Percentiles rank a stretch among this genome's conserved stretches.
These are phyloP conservation scores for Brachionus asplanchnoidis DNA, from an alignment of 1,140 invertebrate species.

Conservation along the genomic window DNA sequence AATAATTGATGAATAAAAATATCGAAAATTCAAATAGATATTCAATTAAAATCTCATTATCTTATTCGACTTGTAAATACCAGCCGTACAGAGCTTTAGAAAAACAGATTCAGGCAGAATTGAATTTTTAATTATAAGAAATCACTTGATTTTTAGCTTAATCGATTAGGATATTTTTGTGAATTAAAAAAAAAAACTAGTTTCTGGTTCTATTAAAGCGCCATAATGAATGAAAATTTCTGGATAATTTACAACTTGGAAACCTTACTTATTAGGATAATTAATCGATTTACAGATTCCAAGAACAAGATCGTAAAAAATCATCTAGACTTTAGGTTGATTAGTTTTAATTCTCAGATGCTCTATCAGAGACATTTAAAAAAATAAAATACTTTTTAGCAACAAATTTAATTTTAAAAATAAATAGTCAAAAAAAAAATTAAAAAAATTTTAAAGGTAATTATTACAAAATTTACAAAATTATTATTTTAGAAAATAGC, in stretches of 20 bases:
- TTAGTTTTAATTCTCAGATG: neutral
- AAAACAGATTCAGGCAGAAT: neutral
- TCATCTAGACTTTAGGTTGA: neutral
- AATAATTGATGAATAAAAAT: neutral
- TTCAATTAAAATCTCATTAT: constrained; percentile 29
- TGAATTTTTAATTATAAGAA: neutral
- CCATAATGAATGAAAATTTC: neutral
- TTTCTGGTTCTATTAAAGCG: constrained; percentile 9
- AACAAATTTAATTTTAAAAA: no score
- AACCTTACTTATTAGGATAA: neutral
- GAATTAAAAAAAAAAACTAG: neutral
- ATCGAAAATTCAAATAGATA: neutral
- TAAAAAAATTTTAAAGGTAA: no score
- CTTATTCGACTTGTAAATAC: neutral
- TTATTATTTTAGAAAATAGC: no score
- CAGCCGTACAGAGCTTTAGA: neutral
- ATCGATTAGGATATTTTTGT: neutral
- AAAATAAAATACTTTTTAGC: no score
- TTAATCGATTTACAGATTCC: neutral
- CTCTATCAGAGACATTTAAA: no score
- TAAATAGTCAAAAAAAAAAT: no score
- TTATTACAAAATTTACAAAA: no score
- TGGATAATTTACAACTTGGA: constrained; percentile 8
- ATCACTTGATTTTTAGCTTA: neutral
- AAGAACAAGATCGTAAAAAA: neutral